Evolutionary conservation across 1,140 invertebrate species (phyloP), one percentile per base, ranked within the genome.

Genomic region (Cyclargus thomasi): DNA sequence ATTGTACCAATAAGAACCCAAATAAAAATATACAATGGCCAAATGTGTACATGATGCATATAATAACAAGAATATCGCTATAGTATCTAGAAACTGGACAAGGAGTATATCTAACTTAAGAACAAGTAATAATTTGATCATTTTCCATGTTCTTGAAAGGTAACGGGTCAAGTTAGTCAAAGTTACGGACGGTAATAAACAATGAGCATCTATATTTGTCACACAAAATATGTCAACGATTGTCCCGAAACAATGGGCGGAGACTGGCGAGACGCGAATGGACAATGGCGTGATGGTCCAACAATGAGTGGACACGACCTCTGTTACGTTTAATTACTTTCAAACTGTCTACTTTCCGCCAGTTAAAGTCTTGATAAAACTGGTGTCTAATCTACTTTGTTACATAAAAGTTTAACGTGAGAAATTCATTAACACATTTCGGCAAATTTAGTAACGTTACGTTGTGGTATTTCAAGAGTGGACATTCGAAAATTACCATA

Each of bases 131-230:
- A 11, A 16, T 47, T 47, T 8, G 39, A 47, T 11, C 39, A 47
- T 39, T 0, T 14, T 11, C 39, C 39, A 14, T 47, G 39, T 29
- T 29, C 29, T 29, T 11, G 39, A 14, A 47, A 14, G 8, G 6
- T 11, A 16, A 47, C 14, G 39, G 39, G 10, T 47, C 39, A 47
- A 47, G 39, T 11, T 47, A 47, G 39, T 47, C 6, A 11, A 29
- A 47, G 39, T 11, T 16, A 47, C 1, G 39, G 39, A 47, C 39
- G 7, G 39, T 47, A 47, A 47, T 47, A 21, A 59, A 59, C 55
- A 59, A 59, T 59, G 18, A 59, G 18, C 55, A 59, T 59, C 55
- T 59, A 59, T 59, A 59, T 59, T 59, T 20, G 55, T 59, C 55
- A 59, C 55, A 20, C 18, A 59, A 18, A n/a, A n/a, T n/a, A 20